Base-by-base conservation (phyloP, 1,140 invertebrate species). In the Eumeta japonica region DNA sequence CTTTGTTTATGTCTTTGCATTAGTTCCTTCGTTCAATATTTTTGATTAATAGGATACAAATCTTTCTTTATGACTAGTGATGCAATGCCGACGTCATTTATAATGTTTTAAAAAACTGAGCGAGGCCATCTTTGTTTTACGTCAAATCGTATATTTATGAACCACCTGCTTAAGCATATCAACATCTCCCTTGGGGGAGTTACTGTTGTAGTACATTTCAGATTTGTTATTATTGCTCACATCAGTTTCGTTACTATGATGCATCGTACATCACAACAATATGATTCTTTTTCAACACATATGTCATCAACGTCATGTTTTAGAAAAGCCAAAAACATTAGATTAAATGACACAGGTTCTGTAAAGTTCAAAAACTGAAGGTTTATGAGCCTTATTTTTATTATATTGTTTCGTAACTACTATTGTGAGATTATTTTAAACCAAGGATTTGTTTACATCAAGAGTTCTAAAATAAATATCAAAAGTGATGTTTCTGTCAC, bases 401-500 rank as follows among this genome's bases (percentile, higher is more conserved):
- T 11, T 33, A 3, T 16, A 14, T 33, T n/a, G 11, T n/a, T n/a
- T n/a, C n/a, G n/a, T 33, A 7, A 45, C 52, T 16, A 52, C 28
- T 17, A 43, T 36, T 15, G 52, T 55, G 2, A 53, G 20, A 14
- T 34, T 16, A 15, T 45, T 52, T 14, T 45, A 28, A 9, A 42
- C 29, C 19, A 61, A 39, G 17, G 28, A 32, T 20, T 49, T 16
- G 14, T 42, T 29, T 28, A 61, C 29, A 10, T 43, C 29, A 9
- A 44, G 13, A 33, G 45, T 52, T 11, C 54, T 52, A 28, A 55
- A 52, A 29, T 35, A 57, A 35, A 48, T 60, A 38, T 60, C 53
- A 18, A 44, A 38, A 20, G 56, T 59, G 19, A 59, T 18, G 24
- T 55, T 60, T 45, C 53, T 14, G n/a, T n/a, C n/a, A n/a, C n/a